Percentiles rank a stretch among this genome's conserved stretches.
phyloP scores from a whole-genome alignment of 2,888 invertebrate genomes.

The Drosophila helvetica region DNA sequence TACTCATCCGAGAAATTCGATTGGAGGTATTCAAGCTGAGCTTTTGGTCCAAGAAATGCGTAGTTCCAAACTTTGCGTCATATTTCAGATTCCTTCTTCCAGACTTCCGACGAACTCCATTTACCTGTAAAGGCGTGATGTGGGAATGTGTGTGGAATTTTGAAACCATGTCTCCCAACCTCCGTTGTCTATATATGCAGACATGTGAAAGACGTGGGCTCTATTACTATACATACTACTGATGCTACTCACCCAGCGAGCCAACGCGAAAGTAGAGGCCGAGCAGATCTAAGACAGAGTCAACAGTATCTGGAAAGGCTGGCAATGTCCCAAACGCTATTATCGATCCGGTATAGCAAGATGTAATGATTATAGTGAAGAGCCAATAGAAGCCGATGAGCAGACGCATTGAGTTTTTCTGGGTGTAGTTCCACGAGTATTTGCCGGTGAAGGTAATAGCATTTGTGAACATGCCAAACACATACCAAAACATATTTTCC shows the following conservation, averaged over 20 bases:
- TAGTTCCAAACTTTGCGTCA: slow-evolving; percentile 90
- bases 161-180: slow-evolving; percentile 91
- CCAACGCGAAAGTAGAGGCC: slow-evolving; percentile 89
- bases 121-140: slow-evolving; percentile 87
- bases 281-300: slow-evolving; percentile 88
- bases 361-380: slow-evolving; percentile 93
- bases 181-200: slow-evolving; percentile 86
- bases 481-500: slow-evolving; percentile 94
- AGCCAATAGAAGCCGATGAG: slow-evolving; percentile 92
- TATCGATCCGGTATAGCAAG: slow-evolving; percentile 93
- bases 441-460: slow-evolving; percentile 89
- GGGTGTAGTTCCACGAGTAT: slow-evolving; percentile 89
- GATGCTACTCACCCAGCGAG: slow-evolving; percentile 86
- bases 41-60: slow-evolving; percentile 89
- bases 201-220: not conserved
- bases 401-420: slow-evolving; percentile 88
- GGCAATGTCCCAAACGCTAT: slow-evolving; percentile 93
- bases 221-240: too few species aligned
- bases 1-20: slow-evolving; percentile 88
- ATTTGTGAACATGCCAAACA: slow-evolving; percentile 93
- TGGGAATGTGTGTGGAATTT: slow-evolving; percentile 88
- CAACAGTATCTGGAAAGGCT: slow-evolving; percentile 89
- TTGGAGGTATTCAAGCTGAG: slow-evolving; percentile 89
- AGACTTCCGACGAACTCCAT: slow-evolving; percentile 88
- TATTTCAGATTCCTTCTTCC: slow-evolving; percentile 89